Evolutionary conservation across 53 echinoderm and acorn worm species (phyloP), one percentile per base, ranked within the genome.

Genomic region (Crossaster papposus): DNA sequence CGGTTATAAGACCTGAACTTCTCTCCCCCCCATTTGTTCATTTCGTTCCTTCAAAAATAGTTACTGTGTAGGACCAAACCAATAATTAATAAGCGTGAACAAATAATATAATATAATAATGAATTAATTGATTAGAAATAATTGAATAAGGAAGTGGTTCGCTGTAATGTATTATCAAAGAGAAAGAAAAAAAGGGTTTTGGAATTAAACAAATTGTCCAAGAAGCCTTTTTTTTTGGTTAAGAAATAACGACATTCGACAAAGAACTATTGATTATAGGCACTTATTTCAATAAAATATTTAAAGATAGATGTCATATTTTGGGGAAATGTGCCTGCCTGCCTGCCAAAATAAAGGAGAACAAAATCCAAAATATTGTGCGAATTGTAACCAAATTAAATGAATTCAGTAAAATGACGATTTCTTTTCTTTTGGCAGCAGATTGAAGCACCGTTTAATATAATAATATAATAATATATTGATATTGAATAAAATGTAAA

Each of bases 381-480:
- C 77, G 77, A 87, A 77, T 58, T 87, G 77, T 77, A 87, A 76
- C 54, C 37, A 77, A 87, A 51, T 85, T 28, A 30, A 87, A 54
- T 87, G 51, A 84, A 87, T 87, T 87, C 76, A 85, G 74, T 85
- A 72, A 31, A 85, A 53, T 85, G 34, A 87, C 76, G 74, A 86
- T 86, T 77, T 87, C 77, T 44, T 86, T 87, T n/a, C n/a, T 85
- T 87, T 87, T 77, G 76, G 87, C 87, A 87, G 87, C 87, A 72
- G 77, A 87, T 87, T 77, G 87, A 87, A 87, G 85, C 77, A 63
- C 31, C 72, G 36, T 87, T 87, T 77, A 87, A 85, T 83, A 83
- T 83, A 83, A 83, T 83, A 70, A 84, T n/a, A n/a, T n/a, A 70
- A 84, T 84, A 65, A 84, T 87, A 87, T 87, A 87, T 87, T 58